These are phyloP conservation scores for Bursaphelenchus okinawaensis DNA, from an alignment of 2,888 invertebrate genomes.

Conservation along the genomic window DNA sequence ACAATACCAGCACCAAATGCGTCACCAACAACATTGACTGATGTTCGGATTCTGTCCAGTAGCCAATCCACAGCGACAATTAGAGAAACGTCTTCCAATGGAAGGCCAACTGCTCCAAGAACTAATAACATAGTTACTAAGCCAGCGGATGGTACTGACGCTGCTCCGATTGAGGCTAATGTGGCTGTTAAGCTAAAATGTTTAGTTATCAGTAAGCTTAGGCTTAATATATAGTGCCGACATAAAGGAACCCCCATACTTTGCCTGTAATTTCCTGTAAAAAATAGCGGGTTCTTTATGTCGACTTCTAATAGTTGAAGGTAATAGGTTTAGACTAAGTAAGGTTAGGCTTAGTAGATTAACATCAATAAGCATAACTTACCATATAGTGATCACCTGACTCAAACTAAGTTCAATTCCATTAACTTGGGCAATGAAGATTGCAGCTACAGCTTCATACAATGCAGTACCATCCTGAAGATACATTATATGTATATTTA, in stretches of 20 bases:
- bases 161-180: conserved; percentile 91
- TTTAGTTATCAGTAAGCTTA: too few species aligned
- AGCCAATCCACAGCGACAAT: conserved; percentile 63
- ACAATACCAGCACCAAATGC: conserved; percentile 64
- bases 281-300: too few species aligned
- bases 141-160: conserved; percentile 69
- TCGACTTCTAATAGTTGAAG: neutral
- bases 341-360: too few species aligned
- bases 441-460: conserved; percentile 78
- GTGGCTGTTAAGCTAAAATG: conserved; percentile 91
- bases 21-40: conserved; percentile 64
- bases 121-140: conserved; percentile 60
- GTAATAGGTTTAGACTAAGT: neutral
- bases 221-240: too few species aligned
- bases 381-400: conserved; percentile 77
- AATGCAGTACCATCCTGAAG: conserved; percentile 61
- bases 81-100: conserved; percentile 61
- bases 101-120: conserved; percentile 60
- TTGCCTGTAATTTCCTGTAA: too few species aligned
- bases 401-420: conserved; percentile 73
- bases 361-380: conserved; percentile 10
- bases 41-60: conserved; percentile 63
- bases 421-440: conserved; percentile 82
- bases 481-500: conserved; percentile 6
- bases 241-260: too few species aligned